phyloP scores from a whole-genome alignment of 2,797 vertebrate genomes.

The Fundulus diaphanus region DNA sequence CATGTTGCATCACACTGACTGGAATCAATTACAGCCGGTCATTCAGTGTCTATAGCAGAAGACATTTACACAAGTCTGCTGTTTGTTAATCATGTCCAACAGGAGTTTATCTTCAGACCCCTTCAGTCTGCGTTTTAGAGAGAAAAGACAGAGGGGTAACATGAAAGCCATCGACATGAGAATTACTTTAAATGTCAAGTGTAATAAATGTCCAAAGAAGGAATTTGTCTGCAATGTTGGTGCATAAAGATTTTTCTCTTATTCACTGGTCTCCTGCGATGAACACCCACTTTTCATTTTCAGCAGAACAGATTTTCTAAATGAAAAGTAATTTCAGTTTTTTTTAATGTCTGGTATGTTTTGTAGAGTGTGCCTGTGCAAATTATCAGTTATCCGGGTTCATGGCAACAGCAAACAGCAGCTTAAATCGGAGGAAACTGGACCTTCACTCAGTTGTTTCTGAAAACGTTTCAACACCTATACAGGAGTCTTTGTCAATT shows the following conservation, averaged over 20 bases:
- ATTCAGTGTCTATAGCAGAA: conserved; percentile 72
- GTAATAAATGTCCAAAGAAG: conserved; percentile 23
- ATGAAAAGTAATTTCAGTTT: not conserved
- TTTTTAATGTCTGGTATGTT: too few relatives aligned
- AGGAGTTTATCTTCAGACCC: conserved; percentile 73
- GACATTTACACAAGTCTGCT: conserved; percentile 74
- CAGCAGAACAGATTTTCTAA: not conserved
- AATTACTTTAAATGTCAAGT: conserved; percentile 44
- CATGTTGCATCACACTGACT: conserved; percentile 78
- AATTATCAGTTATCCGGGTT: too few relatives aligned
- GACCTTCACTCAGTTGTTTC: too few relatives aligned
- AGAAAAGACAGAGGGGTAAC: conserved; percentile 11
- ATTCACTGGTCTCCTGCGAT: not conserved
- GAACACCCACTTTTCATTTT: not conserved
- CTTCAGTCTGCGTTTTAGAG: conserved; percentile 55
- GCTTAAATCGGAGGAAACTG: too few relatives aligned
- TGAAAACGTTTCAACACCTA: too few relatives aligned
- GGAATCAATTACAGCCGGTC: conserved; percentile 84
- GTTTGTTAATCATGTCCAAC: conserved; percentile 82
- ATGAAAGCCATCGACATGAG: conserved; percentile 50
- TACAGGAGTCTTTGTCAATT: too few relatives aligned
- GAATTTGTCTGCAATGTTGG: conserved; percentile 37
- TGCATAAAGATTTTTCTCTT: conserved; percentile 24
- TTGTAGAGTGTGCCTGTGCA: too few relatives aligned
- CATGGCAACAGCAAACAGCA: too few relatives aligned